phyloP scores from a whole-genome alignment of 2,113 vertebrate genomes.

The Gymnocephalus cernua region DNA sequence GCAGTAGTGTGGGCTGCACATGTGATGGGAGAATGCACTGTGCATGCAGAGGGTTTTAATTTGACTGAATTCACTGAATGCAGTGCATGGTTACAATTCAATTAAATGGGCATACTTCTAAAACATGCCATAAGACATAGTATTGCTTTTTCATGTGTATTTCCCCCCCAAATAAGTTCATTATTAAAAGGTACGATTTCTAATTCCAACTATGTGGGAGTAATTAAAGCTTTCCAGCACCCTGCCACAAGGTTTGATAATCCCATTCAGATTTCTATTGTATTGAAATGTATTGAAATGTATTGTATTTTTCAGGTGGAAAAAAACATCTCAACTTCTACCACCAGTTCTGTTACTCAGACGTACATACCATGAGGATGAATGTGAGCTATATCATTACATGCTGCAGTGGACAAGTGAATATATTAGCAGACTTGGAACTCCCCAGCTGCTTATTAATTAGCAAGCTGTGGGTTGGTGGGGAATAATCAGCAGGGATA shows the following conservation, averaged over 20 bases:
- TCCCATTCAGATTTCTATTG: constrained; percentile 34
- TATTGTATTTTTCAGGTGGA: constrained; percentile 10
- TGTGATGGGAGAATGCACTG: background rate
- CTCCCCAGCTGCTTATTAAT: constrained; percentile 70
- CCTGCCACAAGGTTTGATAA: constrained; percentile 20
- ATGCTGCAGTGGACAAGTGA: constrained; percentile 68
- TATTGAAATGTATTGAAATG: constrained; percentile 29
- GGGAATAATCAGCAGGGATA: constrained; percentile 58
- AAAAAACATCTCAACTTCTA: constrained; percentile 22
- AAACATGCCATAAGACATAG: background rate
- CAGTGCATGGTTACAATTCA: background rate
- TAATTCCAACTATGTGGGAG: background rate
- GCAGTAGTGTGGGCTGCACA: background rate
- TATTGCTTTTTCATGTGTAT: background rate
- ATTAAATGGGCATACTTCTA: background rate
- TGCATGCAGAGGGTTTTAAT: background rate
- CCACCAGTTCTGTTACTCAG: constrained; percentile 47
- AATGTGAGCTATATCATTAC: constrained; percentile 65
- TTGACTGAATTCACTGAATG: background rate
- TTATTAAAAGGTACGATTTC: background rate
- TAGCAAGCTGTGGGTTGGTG: constrained; percentile 53
- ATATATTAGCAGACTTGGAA: constrained; percentile 66
- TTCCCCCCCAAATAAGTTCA: background rate
- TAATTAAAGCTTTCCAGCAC: constrained; percentile 11
- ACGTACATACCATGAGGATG: constrained; percentile 37